Evolutionary conservation across 37 sponge, comb jelly and placozoan genomes (phyloP).

Genomic region (Crambe crambe): DNA sequence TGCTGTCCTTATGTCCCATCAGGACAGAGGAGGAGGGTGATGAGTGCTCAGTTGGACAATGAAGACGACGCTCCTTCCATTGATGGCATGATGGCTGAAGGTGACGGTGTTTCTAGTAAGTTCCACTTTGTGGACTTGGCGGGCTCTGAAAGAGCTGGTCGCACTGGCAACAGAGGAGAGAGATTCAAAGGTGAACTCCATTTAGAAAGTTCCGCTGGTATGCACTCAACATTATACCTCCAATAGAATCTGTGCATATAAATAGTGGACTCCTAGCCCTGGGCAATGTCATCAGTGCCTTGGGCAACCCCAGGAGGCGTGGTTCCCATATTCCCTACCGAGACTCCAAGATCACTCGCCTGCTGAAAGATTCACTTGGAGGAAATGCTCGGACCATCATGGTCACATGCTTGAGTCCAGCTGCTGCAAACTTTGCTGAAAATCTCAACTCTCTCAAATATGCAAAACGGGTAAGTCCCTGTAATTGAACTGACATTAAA

Average conservation of each 20-base stretch:
- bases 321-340: constrained; percentile 86
- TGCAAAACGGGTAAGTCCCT: constrained; percentile 73
- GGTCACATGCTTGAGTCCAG: constrained; percentile 93
- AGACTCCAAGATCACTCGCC: constrained; percentile 95
- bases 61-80: too few species aligned
- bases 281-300: constrained; percentile 97
- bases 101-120: constrained; percentile 43
- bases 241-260: constrained; percentile 91
- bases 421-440: constrained; percentile 68
- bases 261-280: constrained; percentile 96
- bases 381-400: constrained; percentile 95
- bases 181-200: constrained; percentile 68
- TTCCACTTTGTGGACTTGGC: constrained; percentile 88
- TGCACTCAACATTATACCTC: neutral
- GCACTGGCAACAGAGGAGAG: constrained; percentile 68
- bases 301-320: constrained; percentile 60
- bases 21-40: neutral
- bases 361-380: constrained; percentile 96
- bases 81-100: neutral
- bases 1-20: neutral
- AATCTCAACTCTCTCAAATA: constrained; percentile 88
- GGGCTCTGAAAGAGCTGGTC: constrained; percentile 62
- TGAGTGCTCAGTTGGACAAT: neutral
- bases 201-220: neutral
- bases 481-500: too few species aligned